phyloP scores from a whole-genome alignment of 2,797 vertebrate species.

The Phrynocephalus vlangalii region DNA sequence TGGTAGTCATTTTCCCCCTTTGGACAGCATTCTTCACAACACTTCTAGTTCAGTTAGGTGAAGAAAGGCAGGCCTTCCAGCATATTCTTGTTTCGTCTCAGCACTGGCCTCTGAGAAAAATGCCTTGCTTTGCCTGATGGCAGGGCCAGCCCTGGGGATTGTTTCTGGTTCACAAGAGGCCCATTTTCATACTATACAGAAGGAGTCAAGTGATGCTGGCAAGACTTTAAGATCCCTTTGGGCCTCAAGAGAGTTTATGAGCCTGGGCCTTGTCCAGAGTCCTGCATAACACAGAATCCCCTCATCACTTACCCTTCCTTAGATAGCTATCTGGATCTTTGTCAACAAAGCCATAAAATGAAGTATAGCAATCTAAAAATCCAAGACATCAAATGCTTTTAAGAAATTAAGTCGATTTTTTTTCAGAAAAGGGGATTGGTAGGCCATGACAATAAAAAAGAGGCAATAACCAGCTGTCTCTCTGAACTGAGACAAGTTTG shows the following conservation, averaged over 20 bases:
- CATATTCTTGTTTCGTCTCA: neutral
- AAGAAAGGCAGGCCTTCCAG: neutral
- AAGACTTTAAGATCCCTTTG: neutral
- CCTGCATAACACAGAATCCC: neutral
- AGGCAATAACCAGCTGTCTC: neutral
- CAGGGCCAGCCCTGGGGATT: neutral
- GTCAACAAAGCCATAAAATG: neutral
- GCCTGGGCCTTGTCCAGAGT: neutral
- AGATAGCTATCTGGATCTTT: conserved; percentile 20
- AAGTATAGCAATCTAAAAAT: conserved; percentile 11
- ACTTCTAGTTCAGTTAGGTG: neutral
- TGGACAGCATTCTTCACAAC: neutral
- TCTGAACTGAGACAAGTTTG: neutral
- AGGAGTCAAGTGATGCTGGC: neutral
- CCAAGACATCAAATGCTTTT: conserved; percentile 33
- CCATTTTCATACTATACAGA: neutral
- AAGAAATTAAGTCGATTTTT: conserved; percentile 4
- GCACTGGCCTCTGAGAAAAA: neutral
- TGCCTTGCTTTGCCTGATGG: neutral
- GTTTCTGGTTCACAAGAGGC: neutral
- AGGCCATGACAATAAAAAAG: neutral
- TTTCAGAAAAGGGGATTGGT: neutral
- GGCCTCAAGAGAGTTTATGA: neutral
- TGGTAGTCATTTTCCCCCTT: neutral
- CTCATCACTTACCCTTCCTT: neutral